Evolutionary conservation across 2,888 invertebrate genomes (phyloP), one percentile per base, ranked within the genome.

Genomic region (Esperia sulphurella): DNA sequence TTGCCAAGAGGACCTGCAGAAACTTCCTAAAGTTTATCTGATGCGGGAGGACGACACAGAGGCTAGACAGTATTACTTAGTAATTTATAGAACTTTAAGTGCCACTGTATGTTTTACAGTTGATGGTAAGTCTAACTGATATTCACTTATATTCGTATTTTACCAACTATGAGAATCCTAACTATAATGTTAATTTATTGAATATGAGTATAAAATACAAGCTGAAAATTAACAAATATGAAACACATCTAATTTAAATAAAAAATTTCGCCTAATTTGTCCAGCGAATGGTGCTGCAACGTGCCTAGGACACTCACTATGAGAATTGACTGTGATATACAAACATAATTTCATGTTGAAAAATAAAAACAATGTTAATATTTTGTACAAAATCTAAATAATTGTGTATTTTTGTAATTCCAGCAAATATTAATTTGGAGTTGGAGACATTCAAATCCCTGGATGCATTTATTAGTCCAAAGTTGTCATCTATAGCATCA

Each of bases 101-200:
- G 95, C 97, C 5, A 96, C 97, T 28, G 88, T 98, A 33, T 96
- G 96, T 72, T 91, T 98, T 48, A 94, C 97, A 67, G 90, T 97
- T 50, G 93, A 95, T 78, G 94, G 97, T 96, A 80, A 85, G 84
- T 72, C 42, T 29, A 14, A 41, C n/a, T 40, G 4, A 28, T 41
- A 30, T 12, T 12, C 12, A 6, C 37, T 40, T 14, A 14, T 14
- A 14, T 40, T 21, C 21, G n/a, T 21, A 21, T 21, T 21, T 21
- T 21, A 21, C 21, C 21, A 21, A 21, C 21, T 21, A 21, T 21
- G 21, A n/a, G n/a, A n/a, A n/a, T n/a, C n/a, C n/a, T n/a, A n/a
- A 30, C 5, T 8, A 30, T 39, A 12, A 33, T 39, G 44, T 45
- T 33, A 33, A 41, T 31, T 30, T 41, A n/a, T n/a, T n/a, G n/a